Conservation (phyloP, 2,888 invertebrate species). For the Eristalis intricaria region DNA sequence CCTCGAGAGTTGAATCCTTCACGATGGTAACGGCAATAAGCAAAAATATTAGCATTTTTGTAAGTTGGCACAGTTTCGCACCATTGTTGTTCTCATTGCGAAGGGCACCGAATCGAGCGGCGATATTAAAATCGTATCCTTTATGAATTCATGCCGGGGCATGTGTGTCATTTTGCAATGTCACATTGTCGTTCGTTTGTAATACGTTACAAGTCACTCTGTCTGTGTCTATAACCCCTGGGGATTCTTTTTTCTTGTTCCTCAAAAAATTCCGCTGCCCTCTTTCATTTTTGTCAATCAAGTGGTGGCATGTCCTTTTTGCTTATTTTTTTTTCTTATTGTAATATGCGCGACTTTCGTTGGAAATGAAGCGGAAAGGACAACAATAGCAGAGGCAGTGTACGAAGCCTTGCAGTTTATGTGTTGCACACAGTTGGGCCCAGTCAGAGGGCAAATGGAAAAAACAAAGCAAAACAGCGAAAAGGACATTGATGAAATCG, state of each 20-base stretch:
- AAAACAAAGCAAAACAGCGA: conserved; percentile 49
- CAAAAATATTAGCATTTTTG: conserved; percentile 52
- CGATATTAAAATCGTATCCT: neutral
- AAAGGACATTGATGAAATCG: conserved; percentile 69
- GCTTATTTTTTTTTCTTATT: conserved; percentile 17
- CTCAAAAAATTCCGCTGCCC: conserved; percentile 32
- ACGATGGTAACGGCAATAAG: conserved; percentile 20
- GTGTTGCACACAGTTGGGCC: conserved; percentile 4
- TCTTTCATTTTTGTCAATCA: conserved; percentile 61
- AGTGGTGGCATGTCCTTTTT: conserved; percentile 66
- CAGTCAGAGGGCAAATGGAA: neutral
- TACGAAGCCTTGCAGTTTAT: conserved; percentile 22
- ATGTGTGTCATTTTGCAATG: conserved; percentile 44
- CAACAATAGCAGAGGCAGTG: conserved; percentile 57
- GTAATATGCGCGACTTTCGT: conserved; percentile 56
- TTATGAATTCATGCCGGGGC: neutral
- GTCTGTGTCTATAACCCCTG: conserved; percentile 30
- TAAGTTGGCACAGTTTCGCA: conserved; percentile 53
- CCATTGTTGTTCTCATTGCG: conserved; percentile 24
- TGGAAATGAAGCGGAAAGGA: conserved; percentile 68
- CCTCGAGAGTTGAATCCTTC: conserved; percentile 37
- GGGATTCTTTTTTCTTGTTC: conserved; percentile 15
- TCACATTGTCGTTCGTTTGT: conserved; percentile 38
- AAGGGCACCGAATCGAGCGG: neutral
- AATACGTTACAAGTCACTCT: conserved; percentile 26